phyloP scores from a whole-genome alignment of 2,888 invertebrate species.

The Phragmatobia fuliginosa region DNA sequence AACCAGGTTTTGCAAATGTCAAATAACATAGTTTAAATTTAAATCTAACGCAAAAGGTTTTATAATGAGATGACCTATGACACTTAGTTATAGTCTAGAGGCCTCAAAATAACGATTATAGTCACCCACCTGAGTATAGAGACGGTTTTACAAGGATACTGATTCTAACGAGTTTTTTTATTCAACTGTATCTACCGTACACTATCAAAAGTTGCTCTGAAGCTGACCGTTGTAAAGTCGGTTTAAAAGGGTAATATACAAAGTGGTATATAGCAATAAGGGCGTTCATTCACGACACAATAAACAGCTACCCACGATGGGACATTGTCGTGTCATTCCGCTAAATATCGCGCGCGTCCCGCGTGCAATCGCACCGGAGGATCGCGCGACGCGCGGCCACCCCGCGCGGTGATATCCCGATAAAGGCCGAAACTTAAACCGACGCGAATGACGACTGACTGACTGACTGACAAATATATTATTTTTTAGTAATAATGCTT shows the following conservation, averaged over 20 bases:
- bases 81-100: background rate
- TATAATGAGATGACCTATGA: background rate
- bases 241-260: constrained; percentile 5
- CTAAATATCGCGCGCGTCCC: constrained; percentile 69
- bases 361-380: constrained; percentile 60
- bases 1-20: background rate
- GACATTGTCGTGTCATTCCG: constrained; percentile 70
- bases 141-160: background rate
- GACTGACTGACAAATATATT: background rate
- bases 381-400: constrained; percentile 73
- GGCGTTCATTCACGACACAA: constrained; percentile 57
- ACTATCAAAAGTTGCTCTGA: background rate
- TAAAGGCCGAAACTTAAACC: constrained; percentile 55
- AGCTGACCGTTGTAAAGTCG: background rate
- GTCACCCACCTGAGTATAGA: background rate
- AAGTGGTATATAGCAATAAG: constrained; percentile 39
- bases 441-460: constrained; percentile 24
- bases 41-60: background rate
- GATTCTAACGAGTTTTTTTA: background rate
- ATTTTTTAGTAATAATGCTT: background rate
- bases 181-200: background rate
- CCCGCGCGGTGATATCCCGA: constrained; percentile 65
- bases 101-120: background rate
- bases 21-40: background rate
- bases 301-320: constrained; percentile 66